Conservation (phyloP, 2,888 invertebrate genomes). For the Cryptus viduatorius region DNA sequence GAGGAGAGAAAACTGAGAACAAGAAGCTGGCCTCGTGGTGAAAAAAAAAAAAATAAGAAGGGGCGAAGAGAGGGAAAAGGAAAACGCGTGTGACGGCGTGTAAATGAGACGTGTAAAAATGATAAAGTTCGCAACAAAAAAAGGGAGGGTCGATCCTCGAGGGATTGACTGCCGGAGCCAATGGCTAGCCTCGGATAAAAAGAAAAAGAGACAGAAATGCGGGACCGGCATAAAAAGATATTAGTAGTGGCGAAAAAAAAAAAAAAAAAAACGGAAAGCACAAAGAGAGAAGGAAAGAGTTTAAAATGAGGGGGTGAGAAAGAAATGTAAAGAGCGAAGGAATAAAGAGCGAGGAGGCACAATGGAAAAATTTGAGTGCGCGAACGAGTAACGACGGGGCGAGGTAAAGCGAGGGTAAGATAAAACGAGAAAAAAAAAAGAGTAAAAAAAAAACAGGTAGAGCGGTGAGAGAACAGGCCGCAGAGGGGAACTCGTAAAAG, state of each 20-base stretch:
- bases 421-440: constrained; percentile 38
- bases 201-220: constrained; percentile 21
- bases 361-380: constrained; percentile 49
- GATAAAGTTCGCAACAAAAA: constrained; percentile 21
- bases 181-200: not conserved
- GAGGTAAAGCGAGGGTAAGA: constrained; percentile 27
- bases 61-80: not conserved
- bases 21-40: constrained; percentile 4
- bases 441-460: constrained; percentile 38
- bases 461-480: constrained; percentile 58
- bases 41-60: constrained; percentile 4
- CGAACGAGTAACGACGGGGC: constrained; percentile 29
- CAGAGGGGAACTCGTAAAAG: constrained; percentile 77
- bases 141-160: constrained; percentile 17
- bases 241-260: constrained; percentile 23
- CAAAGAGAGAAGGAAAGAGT: not conserved
- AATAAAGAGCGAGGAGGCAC: constrained; percentile 32
- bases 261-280: constrained; percentile 1
- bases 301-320: constrained; percentile 12
- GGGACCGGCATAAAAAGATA: constrained; percentile 34
- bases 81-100: constrained; percentile 41
- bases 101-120: constrained; percentile 68
- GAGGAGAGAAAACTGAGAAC: constrained; percentile 15
- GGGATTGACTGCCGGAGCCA: constrained; percentile 55
- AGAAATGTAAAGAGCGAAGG: not conserved